Conservation (phyloP, 2,797 vertebrate species). For the Melanotaenia trifasciata region DNA sequence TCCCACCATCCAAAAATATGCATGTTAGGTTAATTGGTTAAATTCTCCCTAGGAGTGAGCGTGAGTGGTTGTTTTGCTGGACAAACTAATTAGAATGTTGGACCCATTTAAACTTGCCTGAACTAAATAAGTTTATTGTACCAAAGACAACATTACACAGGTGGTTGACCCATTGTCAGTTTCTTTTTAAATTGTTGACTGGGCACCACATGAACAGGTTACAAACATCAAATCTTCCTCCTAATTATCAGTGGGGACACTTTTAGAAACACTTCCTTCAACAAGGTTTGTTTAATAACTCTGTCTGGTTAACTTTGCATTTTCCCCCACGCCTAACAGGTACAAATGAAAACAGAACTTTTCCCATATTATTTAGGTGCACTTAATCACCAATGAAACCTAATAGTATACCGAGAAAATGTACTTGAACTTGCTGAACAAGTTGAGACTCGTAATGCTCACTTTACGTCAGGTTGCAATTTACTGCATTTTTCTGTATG, state of each 20-base stretch:
- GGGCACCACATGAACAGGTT: not conserved
- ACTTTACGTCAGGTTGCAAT: conserved; percentile 1
- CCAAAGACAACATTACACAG: not conserved
- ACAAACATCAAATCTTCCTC: not conserved
- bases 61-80: too few species aligned
- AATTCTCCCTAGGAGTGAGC: too few species aligned
- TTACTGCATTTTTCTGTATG: not conserved
- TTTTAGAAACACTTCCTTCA: conserved; percentile 4
- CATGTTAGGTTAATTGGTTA: too few species aligned
- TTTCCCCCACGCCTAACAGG: not conserved
- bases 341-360: not conserved
- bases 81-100: not conserved
- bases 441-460: not conserved
- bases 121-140: not conserved
- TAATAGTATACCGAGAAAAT: not conserved
- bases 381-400: not conserved
- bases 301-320: not conserved
- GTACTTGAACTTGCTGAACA: conserved; percentile 10
- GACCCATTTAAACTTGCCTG: not conserved
- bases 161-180: not conserved
- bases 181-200: not conserved
- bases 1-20: too few species aligned
- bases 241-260: not conserved
- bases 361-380: too few species aligned
- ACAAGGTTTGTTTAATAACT: not conserved